phyloP scores from a whole-genome alignment of 2,113 vertebrate genomes.

The Psephotus haematonotus region DNA sequence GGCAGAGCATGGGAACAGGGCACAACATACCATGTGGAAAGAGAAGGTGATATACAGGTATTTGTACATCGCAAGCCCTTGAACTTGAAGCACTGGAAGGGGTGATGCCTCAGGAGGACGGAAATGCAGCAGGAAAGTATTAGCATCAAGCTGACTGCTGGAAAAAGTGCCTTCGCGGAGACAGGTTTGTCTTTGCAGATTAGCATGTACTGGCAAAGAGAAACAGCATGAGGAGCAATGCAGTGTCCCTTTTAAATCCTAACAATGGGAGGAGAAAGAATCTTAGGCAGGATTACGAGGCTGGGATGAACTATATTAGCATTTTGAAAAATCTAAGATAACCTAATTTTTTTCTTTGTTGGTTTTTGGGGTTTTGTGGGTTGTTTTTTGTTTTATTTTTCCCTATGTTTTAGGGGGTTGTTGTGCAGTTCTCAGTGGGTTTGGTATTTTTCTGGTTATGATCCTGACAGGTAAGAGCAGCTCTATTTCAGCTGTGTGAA shows the following conservation, averaged over 20 bases:
- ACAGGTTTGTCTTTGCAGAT: neutral
- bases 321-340: neutral
- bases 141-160: neutral
- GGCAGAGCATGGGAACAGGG: neutral
- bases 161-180: neutral
- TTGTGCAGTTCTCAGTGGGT: neutral
- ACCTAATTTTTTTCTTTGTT: fast-evolving
- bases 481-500: neutral
- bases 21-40: fast-evolving
- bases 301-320: neutral
- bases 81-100: neutral
- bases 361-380: neutral
- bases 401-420: fast-evolving
- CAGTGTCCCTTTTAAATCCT: neutral
- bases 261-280: neutral
- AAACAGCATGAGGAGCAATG: fast-evolving
- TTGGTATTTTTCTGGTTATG: neutral
- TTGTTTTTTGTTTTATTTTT: neutral
- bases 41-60: neutral
- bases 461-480: neutral
- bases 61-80: neutral
- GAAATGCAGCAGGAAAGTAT: neutral
- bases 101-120: neutral
- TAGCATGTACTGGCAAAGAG: neutral
- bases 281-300: neutral